phyloP scores from a whole-genome alignment of 1,140 invertebrate species.

The Pinna nobilis region DNA sequence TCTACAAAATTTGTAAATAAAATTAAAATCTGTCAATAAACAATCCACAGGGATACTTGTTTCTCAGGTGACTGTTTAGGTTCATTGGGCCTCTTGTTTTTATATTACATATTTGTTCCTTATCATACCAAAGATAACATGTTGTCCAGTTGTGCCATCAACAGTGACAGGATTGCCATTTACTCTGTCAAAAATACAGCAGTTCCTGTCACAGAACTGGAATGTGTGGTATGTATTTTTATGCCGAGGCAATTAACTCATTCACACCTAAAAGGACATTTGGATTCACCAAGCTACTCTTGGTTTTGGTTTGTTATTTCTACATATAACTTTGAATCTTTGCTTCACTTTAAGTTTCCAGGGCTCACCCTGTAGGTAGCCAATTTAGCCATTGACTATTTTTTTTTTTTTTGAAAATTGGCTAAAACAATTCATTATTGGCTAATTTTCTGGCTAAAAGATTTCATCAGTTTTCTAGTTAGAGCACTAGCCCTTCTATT shows the following conservation, averaged over 20 bases:
- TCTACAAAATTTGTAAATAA: no score
- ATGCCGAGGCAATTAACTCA: not conserved
- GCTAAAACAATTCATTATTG: no score
- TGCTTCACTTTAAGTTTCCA: not conserved
- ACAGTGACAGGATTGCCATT: constrained; percentile 60
- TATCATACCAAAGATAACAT: constrained; percentile 50
- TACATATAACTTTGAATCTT: not conserved
- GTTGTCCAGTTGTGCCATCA: constrained; percentile 59
- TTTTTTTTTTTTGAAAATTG: no score
- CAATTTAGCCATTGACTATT: no score
- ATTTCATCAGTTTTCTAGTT: not conserved
- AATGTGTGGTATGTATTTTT: constrained; percentile 53
- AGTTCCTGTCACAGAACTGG: constrained; percentile 39
- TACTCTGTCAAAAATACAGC: constrained; percentile 49
- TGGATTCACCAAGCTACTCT: not conserved
- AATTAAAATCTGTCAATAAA: no score
- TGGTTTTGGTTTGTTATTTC: not conserved
- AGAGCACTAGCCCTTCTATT: no score
- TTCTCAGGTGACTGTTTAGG: no score
- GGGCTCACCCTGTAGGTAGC: no score
- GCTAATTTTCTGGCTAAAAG: no score
- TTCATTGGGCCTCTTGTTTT: no score
- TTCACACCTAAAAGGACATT: no score
- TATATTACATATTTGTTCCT: constrained; percentile 14
- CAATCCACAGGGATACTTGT: no score